Conservation (phyloP, 2,113 vertebrate species). For the Pituophis catenifer region DNA sequence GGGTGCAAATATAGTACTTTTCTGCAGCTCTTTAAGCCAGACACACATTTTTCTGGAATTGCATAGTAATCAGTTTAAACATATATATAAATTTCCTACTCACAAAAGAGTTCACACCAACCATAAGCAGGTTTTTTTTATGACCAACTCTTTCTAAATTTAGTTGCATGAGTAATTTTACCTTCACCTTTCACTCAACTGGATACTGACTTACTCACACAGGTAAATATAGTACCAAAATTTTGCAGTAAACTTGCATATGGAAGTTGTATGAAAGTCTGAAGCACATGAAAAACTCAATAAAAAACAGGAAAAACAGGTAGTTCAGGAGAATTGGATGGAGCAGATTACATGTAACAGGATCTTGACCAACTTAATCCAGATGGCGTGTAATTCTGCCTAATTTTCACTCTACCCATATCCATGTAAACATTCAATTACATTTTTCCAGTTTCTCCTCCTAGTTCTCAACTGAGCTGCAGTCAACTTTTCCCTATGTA, state of each 20-base stretch:
- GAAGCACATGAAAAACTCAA: background rate
- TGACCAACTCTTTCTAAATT: background rate
- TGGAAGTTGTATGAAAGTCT: background rate
- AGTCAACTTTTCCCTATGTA: background rate
- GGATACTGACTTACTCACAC: background rate
- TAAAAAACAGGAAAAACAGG: background rate
- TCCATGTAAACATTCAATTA: background rate
- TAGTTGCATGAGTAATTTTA: background rate
- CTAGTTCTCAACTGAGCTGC: background rate
- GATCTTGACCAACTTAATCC: background rate
- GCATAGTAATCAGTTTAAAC: background rate
- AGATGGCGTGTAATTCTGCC: background rate
- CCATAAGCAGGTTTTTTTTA: background rate
- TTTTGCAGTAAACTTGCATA: background rate
- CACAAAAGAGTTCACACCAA: background rate
- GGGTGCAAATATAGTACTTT: background rate
- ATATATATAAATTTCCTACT: background rate
- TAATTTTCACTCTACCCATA: background rate
- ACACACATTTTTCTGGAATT: background rate
- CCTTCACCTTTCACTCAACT: background rate
- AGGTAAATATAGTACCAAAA: background rate
- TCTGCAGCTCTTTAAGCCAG: background rate
- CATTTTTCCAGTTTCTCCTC: background rate
- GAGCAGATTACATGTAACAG: background rate
- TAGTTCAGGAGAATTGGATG: background rate